Percentiles rank a stretch among this genome's conserved stretches.
phyloP scores from a whole-genome alignment of 2,888 invertebrate species.

The Serrognathus titanus region DNA sequence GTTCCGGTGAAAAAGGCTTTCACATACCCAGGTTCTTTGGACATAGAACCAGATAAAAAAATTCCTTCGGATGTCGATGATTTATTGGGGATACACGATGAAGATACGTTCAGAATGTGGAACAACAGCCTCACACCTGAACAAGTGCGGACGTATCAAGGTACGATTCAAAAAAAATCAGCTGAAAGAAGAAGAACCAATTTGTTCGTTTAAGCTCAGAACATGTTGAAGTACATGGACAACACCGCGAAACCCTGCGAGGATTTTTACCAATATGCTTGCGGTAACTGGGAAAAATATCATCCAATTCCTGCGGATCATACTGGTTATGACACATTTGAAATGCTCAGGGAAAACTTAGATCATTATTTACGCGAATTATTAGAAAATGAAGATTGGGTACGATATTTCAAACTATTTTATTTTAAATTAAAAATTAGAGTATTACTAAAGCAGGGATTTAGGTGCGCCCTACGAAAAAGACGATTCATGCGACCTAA shows the following conservation, averaged over 20 bases:
- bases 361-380: constrained; percentile 67
- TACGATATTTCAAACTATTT: background rate
- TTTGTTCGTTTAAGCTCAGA: constrained; percentile 48
- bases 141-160: constrained; percentile 14
- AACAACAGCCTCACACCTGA: constrained; percentile 8
- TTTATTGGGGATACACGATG: background rate
- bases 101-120: constrained; percentile 10
- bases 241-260: constrained; percentile 68
- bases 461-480: too few relatives aligned
- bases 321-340: constrained; percentile 85
- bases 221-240: constrained; percentile 79
- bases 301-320: constrained; percentile 88
- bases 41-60: background rate
- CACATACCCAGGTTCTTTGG: background rate
- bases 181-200: background rate
- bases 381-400: constrained; percentile 37
- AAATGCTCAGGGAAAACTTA: constrained; percentile 79
- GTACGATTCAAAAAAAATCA: constrained; percentile 3
- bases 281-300: constrained; percentile 79
- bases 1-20: background rate
- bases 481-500: too few relatives aligned
- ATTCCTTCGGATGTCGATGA: background rate
- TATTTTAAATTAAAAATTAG: background rate
- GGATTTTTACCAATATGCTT: constrained; percentile 83
- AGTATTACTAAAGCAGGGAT: too few relatives aligned